Percentiles rank a stretch among this genome's conserved stretches.
Conservation (phyloP, 2,113 vertebrate species). For the Lota lota region DNA sequence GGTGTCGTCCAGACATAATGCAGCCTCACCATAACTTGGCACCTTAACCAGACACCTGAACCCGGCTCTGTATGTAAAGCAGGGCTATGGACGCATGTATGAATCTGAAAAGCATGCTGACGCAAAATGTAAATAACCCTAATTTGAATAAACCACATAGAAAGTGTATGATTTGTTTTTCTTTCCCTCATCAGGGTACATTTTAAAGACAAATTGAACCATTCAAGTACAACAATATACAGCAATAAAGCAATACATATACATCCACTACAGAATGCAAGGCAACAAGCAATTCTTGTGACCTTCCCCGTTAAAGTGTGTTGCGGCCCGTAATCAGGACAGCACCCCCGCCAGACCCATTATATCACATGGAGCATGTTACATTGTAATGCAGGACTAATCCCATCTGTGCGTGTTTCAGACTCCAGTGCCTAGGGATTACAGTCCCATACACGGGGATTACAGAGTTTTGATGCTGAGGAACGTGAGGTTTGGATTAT, state of each 20-base stretch:
- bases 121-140: not conserved
- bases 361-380: not conserved
- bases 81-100: too few species aligned
- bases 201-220: too few species aligned
- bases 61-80: too few species aligned
- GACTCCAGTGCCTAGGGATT: slow-evolving; percentile 24
- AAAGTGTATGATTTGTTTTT: too few species aligned
- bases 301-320: not conserved
- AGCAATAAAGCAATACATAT: not conserved
- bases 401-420: slow-evolving; percentile 27
- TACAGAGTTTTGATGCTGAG: slow-evolving; percentile 26
- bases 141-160: not conserved
- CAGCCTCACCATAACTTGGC: not conserved
- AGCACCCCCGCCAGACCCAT: not conserved
- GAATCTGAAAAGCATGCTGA: not conserved
- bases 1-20: not conserved
- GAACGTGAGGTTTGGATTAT: slow-evolving; percentile 37
- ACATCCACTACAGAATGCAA: not conserved
- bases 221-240: too few species aligned
- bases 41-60: not conserved
- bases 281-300: not conserved
- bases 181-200: too few species aligned
- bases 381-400: slow-evolving; percentile 27
- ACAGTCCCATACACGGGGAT: slow-evolving; percentile 40
- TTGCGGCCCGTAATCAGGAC: too few species aligned